Percentiles rank a stretch among this genome's conserved stretches.
Conservation (phyloP, 2,888 invertebrate species). For the Heteropelma amictum region DNA sequence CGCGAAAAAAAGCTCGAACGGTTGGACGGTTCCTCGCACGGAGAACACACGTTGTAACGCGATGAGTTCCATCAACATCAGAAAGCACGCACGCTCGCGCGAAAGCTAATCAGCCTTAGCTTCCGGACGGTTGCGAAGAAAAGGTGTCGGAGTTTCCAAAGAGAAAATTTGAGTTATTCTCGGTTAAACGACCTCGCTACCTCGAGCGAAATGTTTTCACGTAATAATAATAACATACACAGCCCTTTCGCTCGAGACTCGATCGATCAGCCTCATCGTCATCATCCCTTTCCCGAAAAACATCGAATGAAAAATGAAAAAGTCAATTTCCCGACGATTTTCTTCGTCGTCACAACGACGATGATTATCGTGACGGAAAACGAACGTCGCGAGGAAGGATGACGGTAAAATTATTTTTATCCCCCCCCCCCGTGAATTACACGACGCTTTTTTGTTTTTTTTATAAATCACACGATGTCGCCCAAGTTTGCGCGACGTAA, state of each 20-base stretch:
- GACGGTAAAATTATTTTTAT: too few species aligned
- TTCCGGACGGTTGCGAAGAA: conserved; percentile 59
- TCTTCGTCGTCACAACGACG: too few species aligned
- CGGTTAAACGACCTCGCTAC: conserved; percentile 3
- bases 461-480: too few species aligned
- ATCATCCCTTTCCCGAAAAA: not conserved
- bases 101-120: conserved; percentile 65
- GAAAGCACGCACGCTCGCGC: conserved; percentile 61
- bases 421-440: too few species aligned
- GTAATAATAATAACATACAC: not conserved
- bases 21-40: conserved; percentile 28
- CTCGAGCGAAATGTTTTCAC: conserved; percentile 4
- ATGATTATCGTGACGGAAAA: too few species aligned
- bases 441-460: too few species aligned
- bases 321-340: too few species aligned
- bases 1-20: too few species aligned
- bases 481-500: too few species aligned
- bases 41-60: conserved; percentile 1
- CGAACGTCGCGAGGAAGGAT: too few species aligned
- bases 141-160: conserved; percentile 4
- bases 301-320: too few species aligned
- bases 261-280: not conserved
- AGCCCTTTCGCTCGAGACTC: conserved; percentile 28
- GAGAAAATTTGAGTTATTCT: conserved; percentile 42
- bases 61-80: conserved; percentile 64